Percentiles rank a stretch among this genome's conserved stretches.
Evolutionary conservation across 2,797 vertebrate genomes (phyloP).

Genomic region (Acanthis flammea): DNA sequence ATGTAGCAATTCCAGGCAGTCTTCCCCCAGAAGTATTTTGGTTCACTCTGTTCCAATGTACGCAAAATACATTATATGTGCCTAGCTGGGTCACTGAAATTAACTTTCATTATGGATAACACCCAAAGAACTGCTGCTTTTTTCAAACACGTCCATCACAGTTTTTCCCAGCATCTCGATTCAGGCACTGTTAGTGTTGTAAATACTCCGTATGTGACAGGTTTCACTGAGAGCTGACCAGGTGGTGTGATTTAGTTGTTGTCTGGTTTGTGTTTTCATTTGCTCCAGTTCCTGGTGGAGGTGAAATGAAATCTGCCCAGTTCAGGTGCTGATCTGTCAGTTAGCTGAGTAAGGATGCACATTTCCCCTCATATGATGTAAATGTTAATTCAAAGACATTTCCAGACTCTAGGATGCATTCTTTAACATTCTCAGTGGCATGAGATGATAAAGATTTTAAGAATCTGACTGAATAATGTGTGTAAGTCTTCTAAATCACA

Average conservation of each 20-base stretch:
- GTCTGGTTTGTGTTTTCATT: neutral
- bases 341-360: neutral
- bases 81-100: neutral
- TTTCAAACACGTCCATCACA: neutral
- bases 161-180: neutral
- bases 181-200: neutral
- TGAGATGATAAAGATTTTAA: neutral
- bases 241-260: neutral
- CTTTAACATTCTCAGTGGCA: neutral
- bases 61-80: neutral
- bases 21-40: neutral
- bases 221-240: neutral
- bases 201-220: neutral
- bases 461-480: neutral
- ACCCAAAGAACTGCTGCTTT: neutral
- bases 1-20: neutral
- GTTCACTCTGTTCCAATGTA: neutral
- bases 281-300: neutral
- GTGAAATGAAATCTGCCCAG: neutral
- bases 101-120: neutral
- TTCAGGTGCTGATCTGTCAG: neutral
- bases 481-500: neutral
- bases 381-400: neutral
- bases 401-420: neutral
- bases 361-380: neutral